Conservation (phyloP, 1,140 invertebrate genomes). For the Zaprionus vittiger region DNA sequence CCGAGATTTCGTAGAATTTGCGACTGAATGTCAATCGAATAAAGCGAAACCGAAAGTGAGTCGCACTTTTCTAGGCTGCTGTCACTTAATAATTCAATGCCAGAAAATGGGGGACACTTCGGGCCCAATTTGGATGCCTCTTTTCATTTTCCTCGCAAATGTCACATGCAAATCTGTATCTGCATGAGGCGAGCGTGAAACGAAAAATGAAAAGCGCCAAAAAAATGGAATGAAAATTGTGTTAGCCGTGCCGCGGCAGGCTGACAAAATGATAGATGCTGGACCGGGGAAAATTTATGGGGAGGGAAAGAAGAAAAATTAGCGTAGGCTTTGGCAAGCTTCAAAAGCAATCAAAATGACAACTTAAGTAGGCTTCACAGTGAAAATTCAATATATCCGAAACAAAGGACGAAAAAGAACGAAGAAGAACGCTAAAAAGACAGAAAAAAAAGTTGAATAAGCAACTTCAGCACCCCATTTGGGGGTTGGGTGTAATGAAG, state of each 20-base stretch:
- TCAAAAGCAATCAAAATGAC: constrained; percentile 82
- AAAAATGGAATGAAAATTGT: constrained; percentile 74
- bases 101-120: constrained; percentile 41
- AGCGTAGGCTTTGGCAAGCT: constrained; percentile 73
- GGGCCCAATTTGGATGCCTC: constrained; percentile 51
- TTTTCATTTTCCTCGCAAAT: constrained; percentile 43
- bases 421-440: constrained; percentile 25
- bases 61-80: constrained; percentile 42
- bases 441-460: constrained; percentile 35
- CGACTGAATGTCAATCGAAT: constrained; percentile 57
- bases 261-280: constrained; percentile 73
- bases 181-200: constrained; percentile 9
- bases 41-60: constrained; percentile 60
- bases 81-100: constrained; percentile 77
- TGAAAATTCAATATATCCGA: constrained; percentile 44
- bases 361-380: constrained; percentile 78
- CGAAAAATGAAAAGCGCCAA: constrained; percentile 43
- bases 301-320: constrained; percentile 50
- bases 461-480: constrained; percentile 4
- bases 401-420: constrained; percentile 23
- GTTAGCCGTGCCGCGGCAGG: constrained; percentile 53
- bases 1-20: constrained; percentile 42
- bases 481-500: not conserved
- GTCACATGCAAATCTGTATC: constrained; percentile 58
- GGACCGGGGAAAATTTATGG: not conserved